A percentile compares a stretch with the other conserved stretches of the same genome.
Conservation (phyloP, 2,888 invertebrate genomes). For the Aspidiotus rigidus region DNA sequence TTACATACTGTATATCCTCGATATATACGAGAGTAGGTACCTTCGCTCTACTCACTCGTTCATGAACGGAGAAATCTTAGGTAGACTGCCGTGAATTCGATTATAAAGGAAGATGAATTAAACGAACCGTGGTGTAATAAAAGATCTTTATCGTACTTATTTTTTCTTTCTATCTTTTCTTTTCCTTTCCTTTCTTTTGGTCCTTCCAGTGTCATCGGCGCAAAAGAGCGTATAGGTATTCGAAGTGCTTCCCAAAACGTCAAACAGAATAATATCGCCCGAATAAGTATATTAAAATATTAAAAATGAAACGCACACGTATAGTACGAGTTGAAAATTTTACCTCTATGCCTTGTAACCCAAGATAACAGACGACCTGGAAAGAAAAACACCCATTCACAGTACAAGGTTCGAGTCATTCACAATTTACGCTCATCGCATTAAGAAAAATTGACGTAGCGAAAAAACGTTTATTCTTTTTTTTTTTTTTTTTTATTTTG, state of each 20-base stretch:
- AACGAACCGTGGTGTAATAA: constrained; percentile 25
- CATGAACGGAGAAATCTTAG: too few relatives aligned
- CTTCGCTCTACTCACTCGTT: too few relatives aligned
- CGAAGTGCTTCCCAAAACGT: constrained; percentile 1
- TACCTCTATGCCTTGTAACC: background rate
- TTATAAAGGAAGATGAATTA: constrained; percentile 27
- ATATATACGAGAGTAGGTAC: too few relatives aligned
- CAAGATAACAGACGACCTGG: background rate
- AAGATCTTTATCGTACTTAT: constrained; percentile 26
- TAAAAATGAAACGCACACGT: background rate
- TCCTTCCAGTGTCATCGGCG: constrained; percentile 23
- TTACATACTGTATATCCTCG: too few relatives aligned
- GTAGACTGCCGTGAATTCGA: constrained; percentile 7
- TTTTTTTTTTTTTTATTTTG: too few relatives aligned
- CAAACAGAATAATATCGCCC: background rate
- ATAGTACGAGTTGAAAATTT: constrained; percentile 19
- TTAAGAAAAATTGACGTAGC: background rate
- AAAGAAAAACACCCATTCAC: constrained; percentile 2
- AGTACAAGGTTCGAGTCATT: background rate
- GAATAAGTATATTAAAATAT: constrained; percentile 4
- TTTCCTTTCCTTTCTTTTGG: background rate
- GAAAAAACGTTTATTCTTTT: too few relatives aligned
- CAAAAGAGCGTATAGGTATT: background rate
- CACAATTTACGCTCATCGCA: background rate
- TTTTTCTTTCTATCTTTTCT: background rate